Evolutionary conservation across 2,113 vertebrate genomes (phyloP).

Genomic region (Mormoops blainvillei): DNA sequence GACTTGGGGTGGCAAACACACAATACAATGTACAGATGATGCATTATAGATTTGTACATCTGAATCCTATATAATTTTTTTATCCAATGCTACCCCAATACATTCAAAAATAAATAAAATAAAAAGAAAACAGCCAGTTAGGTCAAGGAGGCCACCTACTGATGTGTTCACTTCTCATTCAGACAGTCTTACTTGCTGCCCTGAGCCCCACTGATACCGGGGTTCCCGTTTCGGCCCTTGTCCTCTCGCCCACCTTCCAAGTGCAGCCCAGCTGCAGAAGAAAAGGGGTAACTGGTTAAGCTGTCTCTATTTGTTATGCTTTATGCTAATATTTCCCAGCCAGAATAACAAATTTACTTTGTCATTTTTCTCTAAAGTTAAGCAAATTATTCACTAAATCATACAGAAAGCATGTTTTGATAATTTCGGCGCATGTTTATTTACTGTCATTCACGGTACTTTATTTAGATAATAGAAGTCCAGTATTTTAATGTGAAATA

Average conservation of each 20-base stretch:
- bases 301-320: not conserved
- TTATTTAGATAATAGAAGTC: not conserved
- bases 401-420: not conserved
- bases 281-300: not conserved
- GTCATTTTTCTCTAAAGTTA: not conserved
- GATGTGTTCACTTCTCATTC: not conserved
- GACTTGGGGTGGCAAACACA: no score
- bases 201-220: not conserved
- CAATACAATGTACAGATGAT: no score
- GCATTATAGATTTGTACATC: no score
- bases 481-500: not conserved
- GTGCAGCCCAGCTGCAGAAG: not conserved
- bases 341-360: not conserved
- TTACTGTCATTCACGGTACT: not conserved
- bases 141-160: not conserved
- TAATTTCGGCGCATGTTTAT: not conserved
- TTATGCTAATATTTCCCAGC: not conserved
- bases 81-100: no score
- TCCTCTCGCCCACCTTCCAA: not conserved
- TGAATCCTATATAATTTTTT: no score
- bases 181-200: not conserved
- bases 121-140: not conserved
- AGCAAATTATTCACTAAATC: not conserved
- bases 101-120: not conserved
- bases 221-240: not conserved